Conservation (phyloP, 2,797 vertebrate genomes). For the Fistularia commersonii region DNA sequence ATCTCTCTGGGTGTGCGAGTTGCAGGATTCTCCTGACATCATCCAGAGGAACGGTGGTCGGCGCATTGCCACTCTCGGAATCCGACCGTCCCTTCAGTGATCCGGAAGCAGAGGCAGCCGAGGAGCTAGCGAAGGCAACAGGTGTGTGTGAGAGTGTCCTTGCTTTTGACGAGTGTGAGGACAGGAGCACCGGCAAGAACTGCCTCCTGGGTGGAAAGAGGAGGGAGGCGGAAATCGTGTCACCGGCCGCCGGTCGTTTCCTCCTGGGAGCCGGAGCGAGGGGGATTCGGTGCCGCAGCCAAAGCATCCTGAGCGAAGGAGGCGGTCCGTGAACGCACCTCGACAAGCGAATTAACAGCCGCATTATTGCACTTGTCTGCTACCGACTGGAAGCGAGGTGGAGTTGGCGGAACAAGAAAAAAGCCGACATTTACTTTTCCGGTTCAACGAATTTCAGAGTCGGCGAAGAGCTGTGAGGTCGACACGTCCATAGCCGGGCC, state of each 20-base stretch:
- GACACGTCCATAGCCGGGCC: conserved; percentile 9
- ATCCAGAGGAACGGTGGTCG: conserved; percentile 51
- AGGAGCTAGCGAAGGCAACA: conserved; percentile 67
- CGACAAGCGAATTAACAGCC: conserved; percentile 48
- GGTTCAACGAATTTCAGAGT: no score
- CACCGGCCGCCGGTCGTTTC: conserved; percentile 30
- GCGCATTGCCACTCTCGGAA: conserved; percentile 3
- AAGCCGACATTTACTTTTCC: conserved; percentile 7
- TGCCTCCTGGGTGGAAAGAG: conserved; percentile 1
- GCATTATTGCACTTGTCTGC: conserved; percentile 39
- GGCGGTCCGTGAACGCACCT: conserved; percentile 34
- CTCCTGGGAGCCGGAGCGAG: conserved; percentile 19
- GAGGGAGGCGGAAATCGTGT: not conserved
- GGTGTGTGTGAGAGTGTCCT: conserved; percentile 35
- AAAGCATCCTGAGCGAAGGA: conserved; percentile 36
- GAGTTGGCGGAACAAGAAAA: not conserved
- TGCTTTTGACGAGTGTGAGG: conserved; percentile 17
- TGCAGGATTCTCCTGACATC: conserved; percentile 78
- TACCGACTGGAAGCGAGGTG: not conserved
- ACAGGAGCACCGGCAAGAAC: conserved; percentile 10
- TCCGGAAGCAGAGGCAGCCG: conserved; percentile 41
- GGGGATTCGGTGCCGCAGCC: conserved; percentile 31
- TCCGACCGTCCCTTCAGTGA: conserved; percentile 26
- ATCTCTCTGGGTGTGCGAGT: conserved; percentile 82
- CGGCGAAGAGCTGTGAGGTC: conserved; percentile 2